A percentile compares a stretch with the other conserved stretches of the same genome.
Evolutionary conservation across 1,140 invertebrate genomes (phyloP).

Genomic region (Homarus americanus): DNA sequence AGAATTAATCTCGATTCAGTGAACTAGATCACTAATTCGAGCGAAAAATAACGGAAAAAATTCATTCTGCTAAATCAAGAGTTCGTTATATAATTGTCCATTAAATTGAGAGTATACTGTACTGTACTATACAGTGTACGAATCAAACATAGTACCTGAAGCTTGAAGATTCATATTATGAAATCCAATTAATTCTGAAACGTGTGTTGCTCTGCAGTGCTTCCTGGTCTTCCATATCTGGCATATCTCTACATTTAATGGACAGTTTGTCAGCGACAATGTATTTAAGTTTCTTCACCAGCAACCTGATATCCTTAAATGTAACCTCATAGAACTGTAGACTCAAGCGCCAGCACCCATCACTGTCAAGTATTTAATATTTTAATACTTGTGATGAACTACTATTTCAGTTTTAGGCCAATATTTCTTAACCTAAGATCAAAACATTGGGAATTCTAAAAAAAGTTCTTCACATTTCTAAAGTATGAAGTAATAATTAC

Average conservation of each 20-base stretch:
- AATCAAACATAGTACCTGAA: too few relatives aligned
- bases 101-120: background rate
- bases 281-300: background rate
- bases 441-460: too few relatives aligned
- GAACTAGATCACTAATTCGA: too few relatives aligned
- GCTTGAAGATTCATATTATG: background rate
- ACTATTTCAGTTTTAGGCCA: too few relatives aligned
- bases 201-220: background rate
- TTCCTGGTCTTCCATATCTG: background rate
- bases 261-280: background rate
- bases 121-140: too few relatives aligned
- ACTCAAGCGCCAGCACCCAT: background rate
- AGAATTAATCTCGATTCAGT: too few relatives aligned
- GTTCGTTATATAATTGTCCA: too few relatives aligned
- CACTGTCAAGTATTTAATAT: background rate
- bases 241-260: background rate
- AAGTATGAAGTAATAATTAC: background rate
- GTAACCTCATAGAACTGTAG: background rate
- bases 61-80: too few relatives aligned
- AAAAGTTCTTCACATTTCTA: too few relatives aligned
- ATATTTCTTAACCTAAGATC: too few relatives aligned
- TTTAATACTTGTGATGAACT: too few relatives aligned
- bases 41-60: too few relatives aligned
- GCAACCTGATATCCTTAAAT: background rate
- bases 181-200: background rate